Conservation (phyloP, 2,888 invertebrate species). For the Tipula helvola region DNA sequence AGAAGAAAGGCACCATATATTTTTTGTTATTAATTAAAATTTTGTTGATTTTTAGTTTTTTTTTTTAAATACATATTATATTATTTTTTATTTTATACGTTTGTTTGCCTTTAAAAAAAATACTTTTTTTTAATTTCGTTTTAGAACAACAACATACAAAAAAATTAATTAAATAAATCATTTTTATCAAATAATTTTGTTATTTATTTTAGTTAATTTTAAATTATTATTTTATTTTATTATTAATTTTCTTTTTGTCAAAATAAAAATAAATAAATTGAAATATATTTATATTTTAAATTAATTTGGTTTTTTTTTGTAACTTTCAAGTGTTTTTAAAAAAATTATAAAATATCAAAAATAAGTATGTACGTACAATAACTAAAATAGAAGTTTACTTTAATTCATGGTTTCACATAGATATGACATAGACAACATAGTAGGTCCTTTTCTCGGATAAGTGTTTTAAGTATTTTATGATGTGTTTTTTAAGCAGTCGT, state of each 20-base stretch:
- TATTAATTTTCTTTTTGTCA: not conserved
- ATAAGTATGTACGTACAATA: not conserved
- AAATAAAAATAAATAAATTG: not conserved
- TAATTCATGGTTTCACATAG: not conserved
- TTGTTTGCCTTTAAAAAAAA: not conserved
- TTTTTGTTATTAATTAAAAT: not conserved
- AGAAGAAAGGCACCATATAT: not conserved
- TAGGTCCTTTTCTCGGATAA: not conserved
- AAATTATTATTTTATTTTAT: not conserved
- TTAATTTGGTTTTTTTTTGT: not conserved
- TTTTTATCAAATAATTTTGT: conserved; percentile 4
- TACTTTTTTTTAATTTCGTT: not conserved
- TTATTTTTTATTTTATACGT: not conserved
- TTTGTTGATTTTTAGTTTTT: not conserved
- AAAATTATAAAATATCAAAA: not conserved
- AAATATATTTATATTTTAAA: not conserved
- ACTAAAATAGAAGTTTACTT: not conserved
- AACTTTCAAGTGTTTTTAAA: not conserved
- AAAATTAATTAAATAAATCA: not conserved
- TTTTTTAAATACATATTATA: not conserved
- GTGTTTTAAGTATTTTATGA: not conserved
- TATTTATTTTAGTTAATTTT: conserved; percentile 4
- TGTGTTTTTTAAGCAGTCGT: not conserved
- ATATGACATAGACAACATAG: not conserved
- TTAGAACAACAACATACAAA: not conserved